phyloP scores from a whole-genome alignment of 2,888 invertebrate species.

The Meiosimyza platycephala region DNA sequence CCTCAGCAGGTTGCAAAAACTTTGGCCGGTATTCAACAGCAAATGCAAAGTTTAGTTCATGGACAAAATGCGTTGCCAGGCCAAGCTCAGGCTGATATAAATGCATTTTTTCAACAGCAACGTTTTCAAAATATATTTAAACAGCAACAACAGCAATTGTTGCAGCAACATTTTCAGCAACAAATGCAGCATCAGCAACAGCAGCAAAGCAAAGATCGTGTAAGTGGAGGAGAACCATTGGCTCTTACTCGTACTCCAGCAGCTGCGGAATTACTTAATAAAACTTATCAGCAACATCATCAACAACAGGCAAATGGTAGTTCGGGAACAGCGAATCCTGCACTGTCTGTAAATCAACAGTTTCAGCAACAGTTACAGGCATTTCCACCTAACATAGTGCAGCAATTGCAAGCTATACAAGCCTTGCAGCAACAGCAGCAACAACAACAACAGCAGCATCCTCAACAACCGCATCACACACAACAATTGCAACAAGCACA shows the following conservation, averaged over 20 bases:
- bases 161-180: constrained; percentile 56
- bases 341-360: constrained; percentile 50
- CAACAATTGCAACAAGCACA: constrained; percentile 51
- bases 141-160: constrained; percentile 56
- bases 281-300: constrained; percentile 55
- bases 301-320: constrained; percentile 59
- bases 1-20: constrained; percentile 56
- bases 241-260: constrained; percentile 60
- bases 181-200: constrained; percentile 58
- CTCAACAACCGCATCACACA: constrained; percentile 52
- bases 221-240: constrained; percentile 52
- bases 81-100: constrained; percentile 53
- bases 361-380: constrained; percentile 58
- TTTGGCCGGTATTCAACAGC: constrained; percentile 57
- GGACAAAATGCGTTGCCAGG: constrained; percentile 55
- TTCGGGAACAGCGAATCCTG: constrained; percentile 48
- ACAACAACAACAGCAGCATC: constrained; percentile 67
- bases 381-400: constrained; percentile 55
- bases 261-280: constrained; percentile 57
- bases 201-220: constrained; percentile 51
- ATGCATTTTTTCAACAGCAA: constrained; percentile 57
- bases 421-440: constrained; percentile 64
- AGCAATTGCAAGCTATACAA: constrained; percentile 57
- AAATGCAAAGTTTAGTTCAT: constrained; percentile 59
- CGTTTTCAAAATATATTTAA: constrained; percentile 54